Conservation (phyloP, 2,888 invertebrate genomes). For the Onthophagus sagittarius region DNA sequence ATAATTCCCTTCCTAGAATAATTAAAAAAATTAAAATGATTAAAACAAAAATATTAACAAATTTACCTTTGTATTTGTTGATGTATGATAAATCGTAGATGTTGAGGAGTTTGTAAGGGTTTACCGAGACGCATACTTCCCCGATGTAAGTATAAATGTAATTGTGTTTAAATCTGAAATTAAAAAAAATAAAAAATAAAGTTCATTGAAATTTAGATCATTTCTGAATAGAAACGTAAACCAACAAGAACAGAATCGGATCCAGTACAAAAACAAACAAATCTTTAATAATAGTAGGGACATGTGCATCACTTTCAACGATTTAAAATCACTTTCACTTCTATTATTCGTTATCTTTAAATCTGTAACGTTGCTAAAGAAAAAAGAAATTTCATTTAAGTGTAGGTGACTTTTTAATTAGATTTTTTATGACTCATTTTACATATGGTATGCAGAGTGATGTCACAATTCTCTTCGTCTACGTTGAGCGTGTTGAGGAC, state of each 20-base stretch:
- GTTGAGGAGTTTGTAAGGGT: constrained; percentile 90
- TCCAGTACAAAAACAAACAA: background rate
- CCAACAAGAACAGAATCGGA: background rate
- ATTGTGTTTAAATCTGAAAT: constrained; percentile 78
- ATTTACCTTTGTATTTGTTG: constrained; percentile 78
- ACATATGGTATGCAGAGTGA: background rate
- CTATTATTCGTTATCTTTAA: background rate
- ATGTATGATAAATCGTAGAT: constrained; percentile 86
- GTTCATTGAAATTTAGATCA: background rate
- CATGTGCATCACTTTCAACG: background rate
- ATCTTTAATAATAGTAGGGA: background rate
- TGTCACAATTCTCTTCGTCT: background rate
- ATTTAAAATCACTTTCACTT: background rate
- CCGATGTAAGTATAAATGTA: constrained; percentile 98
- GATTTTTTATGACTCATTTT: background rate
- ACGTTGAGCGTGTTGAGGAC: background rate
- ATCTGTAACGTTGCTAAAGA: background rate
- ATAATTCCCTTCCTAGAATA: constrained; percentile 79
- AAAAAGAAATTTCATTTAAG: background rate
- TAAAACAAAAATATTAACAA: background rate
- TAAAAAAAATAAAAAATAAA: background rate
- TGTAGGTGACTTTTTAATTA: background rate
- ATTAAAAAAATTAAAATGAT: constrained; percentile 18
- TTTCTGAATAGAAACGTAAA: background rate
- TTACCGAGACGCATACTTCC: constrained; percentile 95